Base-by-base conservation (phyloP, 2,113 vertebrate species). In the Sclerurus mexicanus region DNA sequence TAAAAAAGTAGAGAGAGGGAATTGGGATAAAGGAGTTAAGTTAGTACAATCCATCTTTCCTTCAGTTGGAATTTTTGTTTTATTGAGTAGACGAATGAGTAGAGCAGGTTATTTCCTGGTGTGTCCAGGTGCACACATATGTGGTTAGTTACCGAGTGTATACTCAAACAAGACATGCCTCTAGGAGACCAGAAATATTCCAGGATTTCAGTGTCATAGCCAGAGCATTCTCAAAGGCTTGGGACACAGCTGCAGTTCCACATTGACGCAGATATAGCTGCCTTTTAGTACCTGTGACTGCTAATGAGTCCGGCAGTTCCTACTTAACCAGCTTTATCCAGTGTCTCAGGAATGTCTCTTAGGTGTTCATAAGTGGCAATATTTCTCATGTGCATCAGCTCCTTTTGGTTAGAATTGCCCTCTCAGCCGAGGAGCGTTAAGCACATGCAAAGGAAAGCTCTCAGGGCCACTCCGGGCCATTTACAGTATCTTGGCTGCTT, bases 91-190 rank as follows among this genome's bases (percentile, higher is more conserved):
- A 16, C 10, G 40, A 40, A 15, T 27, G 30, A 53, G 39, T 23
- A 16, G 55, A 89, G 17, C 44, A 56, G 39, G 33, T 81, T 74
- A 30, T 60, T 73, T 86, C 30, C 22, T 62, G 63, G n/a, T n/a
- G n/a, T n/a, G n/a, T n/a, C n/a, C n/a, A n/a, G 66, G 35, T 24
- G 39, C 1, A 4, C 60, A 35, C 7, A 0, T 19, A 4, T 42
- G 28, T 80, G 37, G 19, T 77, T 53, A 53, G 11, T 39, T 81
- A 74, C 30, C 68, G 24, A 14, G 40, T 23, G 30, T 69, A 3
- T 33, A 14, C n/a, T 66, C 22, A 64, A 83, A 73, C 59, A 84
- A 44, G 58, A 17, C 28, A 27, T 67, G 12, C 44, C 17, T 39
- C 46, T 42, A 44, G 42, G 60, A 89, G 9, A 75, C 42, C 35